Conservation (phyloP, 2,113 vertebrate genomes). For the Seriola quinqueradiata region DNA sequence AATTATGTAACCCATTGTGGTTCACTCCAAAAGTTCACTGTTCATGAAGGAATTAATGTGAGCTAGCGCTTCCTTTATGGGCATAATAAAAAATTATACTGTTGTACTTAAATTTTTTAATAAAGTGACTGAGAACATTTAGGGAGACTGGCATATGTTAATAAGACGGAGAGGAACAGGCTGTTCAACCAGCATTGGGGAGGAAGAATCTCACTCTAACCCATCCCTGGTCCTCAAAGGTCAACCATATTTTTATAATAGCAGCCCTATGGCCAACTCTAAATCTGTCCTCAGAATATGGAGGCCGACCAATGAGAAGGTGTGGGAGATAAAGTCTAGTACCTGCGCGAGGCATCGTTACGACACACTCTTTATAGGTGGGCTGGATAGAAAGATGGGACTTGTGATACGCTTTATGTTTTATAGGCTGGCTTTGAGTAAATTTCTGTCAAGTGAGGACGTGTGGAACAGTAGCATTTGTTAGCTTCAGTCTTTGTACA, state of each 20-base stretch:
- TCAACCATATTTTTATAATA: constrained; percentile 85
- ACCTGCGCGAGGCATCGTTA: constrained; percentile 56
- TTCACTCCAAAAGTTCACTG: constrained; percentile 92
- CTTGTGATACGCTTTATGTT: constrained; percentile 34
- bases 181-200: constrained; percentile 70
- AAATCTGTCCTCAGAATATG: constrained; percentile 77
- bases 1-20: constrained; percentile 86
- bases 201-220: constrained; percentile 62
- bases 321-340: constrained; percentile 53
- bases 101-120: constrained; percentile 95
- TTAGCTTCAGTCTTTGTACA: not conserved
- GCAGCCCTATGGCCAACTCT: constrained; percentile 74
- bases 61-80: constrained; percentile 91
- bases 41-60: constrained; percentile 90
- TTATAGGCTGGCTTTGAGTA: constrained; percentile 56
- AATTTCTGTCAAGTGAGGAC: constrained; percentile 48
- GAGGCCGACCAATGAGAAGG: constrained; percentile 51
- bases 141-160: constrained; percentile 93
- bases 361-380: constrained; percentile 59
- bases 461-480: constrained; percentile 19
- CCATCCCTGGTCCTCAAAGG: constrained; percentile 76
- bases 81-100: constrained; percentile 92
- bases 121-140: constrained; percentile 93
- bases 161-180: constrained; percentile 71
- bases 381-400: constrained; percentile 49